These are phyloP conservation scores for Liparis tanakae DNA, from an alignment of 2,797 vertebrate genomes.

Conservation along the genomic window DNA sequence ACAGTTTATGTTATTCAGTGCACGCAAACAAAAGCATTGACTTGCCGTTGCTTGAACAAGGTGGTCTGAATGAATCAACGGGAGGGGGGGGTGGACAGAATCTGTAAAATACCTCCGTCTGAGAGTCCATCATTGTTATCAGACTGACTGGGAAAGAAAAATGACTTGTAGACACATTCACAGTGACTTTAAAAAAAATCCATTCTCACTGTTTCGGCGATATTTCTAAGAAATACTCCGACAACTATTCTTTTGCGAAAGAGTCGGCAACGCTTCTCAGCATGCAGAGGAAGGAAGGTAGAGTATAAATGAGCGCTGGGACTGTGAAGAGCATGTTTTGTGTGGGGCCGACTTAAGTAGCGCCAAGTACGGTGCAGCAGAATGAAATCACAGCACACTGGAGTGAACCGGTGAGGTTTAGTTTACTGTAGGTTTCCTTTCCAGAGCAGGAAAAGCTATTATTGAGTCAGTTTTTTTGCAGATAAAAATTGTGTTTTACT, in stretches of 20 bases:
- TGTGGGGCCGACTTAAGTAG: background rate
- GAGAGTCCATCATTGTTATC: constrained; percentile 27
- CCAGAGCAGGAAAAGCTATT: background rate
- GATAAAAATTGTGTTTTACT: constrained; percentile 27
- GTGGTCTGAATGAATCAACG: constrained; percentile 13
- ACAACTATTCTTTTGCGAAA: constrained; percentile 25
- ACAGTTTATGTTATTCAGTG: background rate
- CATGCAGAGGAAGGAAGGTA: background rate
- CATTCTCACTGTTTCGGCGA: constrained; percentile 30
- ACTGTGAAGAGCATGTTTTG: constrained; percentile 3
- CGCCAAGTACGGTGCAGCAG: background rate
- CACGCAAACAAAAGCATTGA: constrained; percentile 17
- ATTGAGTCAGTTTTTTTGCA: constrained; percentile 5
- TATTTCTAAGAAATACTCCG: constrained; percentile 39
- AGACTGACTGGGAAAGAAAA: constrained; percentile 5
- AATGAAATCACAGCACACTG: background rate
- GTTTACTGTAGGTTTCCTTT: background rate
- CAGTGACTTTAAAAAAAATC: constrained; percentile 18
- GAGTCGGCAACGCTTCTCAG: constrained; percentile 8
- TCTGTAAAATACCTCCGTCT: constrained; percentile 5
- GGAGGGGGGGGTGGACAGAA: background rate
- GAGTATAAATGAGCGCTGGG: background rate
- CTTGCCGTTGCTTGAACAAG: constrained; percentile 15
- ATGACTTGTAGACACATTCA: constrained; percentile 26
- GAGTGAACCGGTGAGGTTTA: background rate